Base-by-base conservation (phyloP, 1,140 invertebrate genomes). In the Microplitis demolitor region DNA sequence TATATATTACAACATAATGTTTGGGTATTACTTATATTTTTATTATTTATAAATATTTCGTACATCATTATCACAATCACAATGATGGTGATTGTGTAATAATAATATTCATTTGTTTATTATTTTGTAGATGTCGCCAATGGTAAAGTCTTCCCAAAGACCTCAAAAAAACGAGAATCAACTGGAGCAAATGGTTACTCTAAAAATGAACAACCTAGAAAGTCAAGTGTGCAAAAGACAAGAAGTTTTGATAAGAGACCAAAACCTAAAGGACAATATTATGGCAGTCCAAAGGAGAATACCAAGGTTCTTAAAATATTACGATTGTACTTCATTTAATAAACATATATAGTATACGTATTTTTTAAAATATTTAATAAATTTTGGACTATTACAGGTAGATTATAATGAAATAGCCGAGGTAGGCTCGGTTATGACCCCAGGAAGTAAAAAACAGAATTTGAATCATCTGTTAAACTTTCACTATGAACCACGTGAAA, bases 381-480 rank as follows among this genome's bases (percentile, higher is more conserved):
- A 71, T 64, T 50, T 45, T 76, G 71, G 16, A 61, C 71, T 66
- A 71, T 34, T 34, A 45, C 58, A 88, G 86, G 86, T 88, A 87
- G 88, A 89, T 67, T 84, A 88, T 67, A 83, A 88, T 76, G 90
- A 91, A 77, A 63, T 69, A 16, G 90, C 91, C 87, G 95, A 96
- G 90, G 87, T 91, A 83, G 94, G 93, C 87, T 95, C 94, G 85
- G 90, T 94, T 78, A 91, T 93, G 89, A 86, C 89, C 80, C 91
- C 90, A 86, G 94, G 94, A 87, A 94, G 93, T 83, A 96, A 96
- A 88, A 97, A 97, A 89, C 93, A 94, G 88, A 97, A 95, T 88
- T 89, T 95, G 85, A 97, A 95, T 88, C 94, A 97, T 90, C 91
- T 97, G 90, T 89, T 97, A 76, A 97, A 97, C 88, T 93, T 97